Percentiles rank a stretch among this genome's conserved stretches.
Conservation (phyloP, 1,140 invertebrate genomes). For the Ctenoplectra terminalis region DNA sequence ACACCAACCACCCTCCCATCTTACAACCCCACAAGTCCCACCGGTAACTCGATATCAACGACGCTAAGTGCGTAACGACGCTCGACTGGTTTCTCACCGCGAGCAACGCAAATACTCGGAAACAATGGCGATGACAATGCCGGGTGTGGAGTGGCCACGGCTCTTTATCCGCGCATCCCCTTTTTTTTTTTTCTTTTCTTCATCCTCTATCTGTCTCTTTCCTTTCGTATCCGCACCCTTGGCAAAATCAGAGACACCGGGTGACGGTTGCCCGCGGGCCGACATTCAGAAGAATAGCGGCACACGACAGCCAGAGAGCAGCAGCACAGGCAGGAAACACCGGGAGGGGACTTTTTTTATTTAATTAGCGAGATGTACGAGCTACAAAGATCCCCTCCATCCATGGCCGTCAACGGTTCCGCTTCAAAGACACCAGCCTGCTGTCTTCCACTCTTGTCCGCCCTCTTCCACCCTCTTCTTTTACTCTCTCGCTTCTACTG, state of each 20-base stretch:
- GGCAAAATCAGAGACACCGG: conserved; percentile 62
- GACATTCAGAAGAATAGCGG: conserved; percentile 75
- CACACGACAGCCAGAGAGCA: conserved; percentile 40
- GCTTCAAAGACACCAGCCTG: conserved; percentile 45
- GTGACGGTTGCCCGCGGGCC: conserved; percentile 71
- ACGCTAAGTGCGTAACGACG: background rate
- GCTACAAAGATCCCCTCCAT: conserved; percentile 71
- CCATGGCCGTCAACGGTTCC: conserved; percentile 33
- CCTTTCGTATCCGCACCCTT: background rate
- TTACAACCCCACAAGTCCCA: background rate
- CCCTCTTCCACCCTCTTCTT: background rate
- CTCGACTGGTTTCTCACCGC: background rate
- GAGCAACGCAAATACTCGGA: conserved; percentile 25
- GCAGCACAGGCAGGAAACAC: conserved; percentile 14
- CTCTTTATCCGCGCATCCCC: conserved; percentile 3
- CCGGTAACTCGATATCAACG: conserved; percentile 21
- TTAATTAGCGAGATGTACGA: conserved; percentile 79
- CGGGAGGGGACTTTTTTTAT: conserved; percentile 72
- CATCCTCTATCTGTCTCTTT: no score
- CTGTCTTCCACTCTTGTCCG: conserved; percentile 35
- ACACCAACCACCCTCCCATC: background rate
- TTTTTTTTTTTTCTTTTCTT: background rate
- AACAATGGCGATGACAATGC: conserved; percentile 32
- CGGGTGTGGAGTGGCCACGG: background rate
- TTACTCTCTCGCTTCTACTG: conserved; percentile 21